Conservation (phyloP, 2,888 invertebrate genomes). For the Yponomeuta evonymella region DNA sequence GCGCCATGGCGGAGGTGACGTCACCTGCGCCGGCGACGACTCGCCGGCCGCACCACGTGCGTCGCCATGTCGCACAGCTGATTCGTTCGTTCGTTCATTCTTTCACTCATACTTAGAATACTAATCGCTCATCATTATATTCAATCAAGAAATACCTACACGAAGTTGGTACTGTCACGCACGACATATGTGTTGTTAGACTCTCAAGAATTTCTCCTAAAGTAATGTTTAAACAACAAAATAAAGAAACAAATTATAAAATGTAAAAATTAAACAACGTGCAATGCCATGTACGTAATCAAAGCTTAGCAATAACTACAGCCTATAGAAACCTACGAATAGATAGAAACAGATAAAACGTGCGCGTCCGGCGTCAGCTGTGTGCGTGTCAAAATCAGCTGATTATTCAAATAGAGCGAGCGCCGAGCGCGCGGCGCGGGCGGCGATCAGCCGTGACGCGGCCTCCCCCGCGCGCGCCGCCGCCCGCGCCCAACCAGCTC, state of each 20-base stretch:
- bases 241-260: not conserved
- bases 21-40: slow-evolving; percentile 34
- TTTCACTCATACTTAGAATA: not conserved
- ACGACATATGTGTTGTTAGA: not conserved
- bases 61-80: slow-evolving; percentile 9
- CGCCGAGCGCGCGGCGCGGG: slow-evolving; percentile 29
- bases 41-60: slow-evolving; percentile 7
- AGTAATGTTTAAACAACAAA: not conserved
- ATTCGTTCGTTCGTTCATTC: slow-evolving; percentile 1
- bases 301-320: not conserved
- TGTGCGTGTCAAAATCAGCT: slow-evolving; percentile 76
- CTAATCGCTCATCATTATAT: not conserved
- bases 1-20: slow-evolving; percentile 34
- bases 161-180: not conserved
- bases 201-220: not conserved
- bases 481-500: slow-evolving; percentile 15
- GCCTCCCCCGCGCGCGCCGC: slow-evolving; percentile 16
- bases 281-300: not conserved
- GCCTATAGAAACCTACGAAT: not conserved
- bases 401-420: slow-evolving; percentile 73
- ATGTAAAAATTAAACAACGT: not conserved
- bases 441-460: slow-evolving; percentile 21
- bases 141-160: not conserved
- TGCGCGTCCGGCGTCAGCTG: slow-evolving; percentile 68
- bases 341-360: slow-evolving; percentile 35